Conservation (phyloP, 37 sponge, comb jelly and placozoan species). For the Crambe crambe region DNA sequence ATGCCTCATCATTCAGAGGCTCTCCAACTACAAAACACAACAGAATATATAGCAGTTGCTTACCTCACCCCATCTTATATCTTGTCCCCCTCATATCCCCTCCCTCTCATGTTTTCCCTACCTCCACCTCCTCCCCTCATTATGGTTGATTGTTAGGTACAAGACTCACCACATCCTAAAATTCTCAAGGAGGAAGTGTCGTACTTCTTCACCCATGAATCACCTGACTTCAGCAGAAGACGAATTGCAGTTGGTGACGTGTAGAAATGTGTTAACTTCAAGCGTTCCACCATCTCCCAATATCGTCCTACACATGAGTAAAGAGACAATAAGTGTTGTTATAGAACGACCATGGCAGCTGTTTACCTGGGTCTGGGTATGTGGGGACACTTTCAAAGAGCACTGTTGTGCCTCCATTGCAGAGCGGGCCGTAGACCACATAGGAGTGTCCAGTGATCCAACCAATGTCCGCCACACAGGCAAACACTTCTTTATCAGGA, state of each 20-base stretch:
- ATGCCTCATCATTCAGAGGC: conserved; percentile 92
- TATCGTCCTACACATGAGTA: conserved; percentile 72
- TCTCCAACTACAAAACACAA: conserved; percentile 76
- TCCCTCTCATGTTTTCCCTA: background rate
- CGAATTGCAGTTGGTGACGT: conserved; percentile 94
- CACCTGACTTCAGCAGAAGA: conserved; percentile 83
- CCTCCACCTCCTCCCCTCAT: background rate
- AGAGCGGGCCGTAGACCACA: conserved; percentile 94
- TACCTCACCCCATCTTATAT: background rate
- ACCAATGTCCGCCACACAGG: conserved; percentile 99
- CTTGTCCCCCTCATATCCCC: background rate
- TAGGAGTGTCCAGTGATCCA: conserved; percentile 99
- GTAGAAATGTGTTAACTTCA: conserved; percentile 88
- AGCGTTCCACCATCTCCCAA: conserved; percentile 92
- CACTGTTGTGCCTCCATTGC: conserved; percentile 93
- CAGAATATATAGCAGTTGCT: background rate
- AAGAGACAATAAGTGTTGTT: conserved; percentile 2
- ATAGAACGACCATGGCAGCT: too few relatives aligned
- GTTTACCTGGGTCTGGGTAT: conserved; percentile 93
- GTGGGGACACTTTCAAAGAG: conserved; percentile 93
- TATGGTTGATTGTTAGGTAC: background rate
- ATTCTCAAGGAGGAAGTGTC: conserved; percentile 81
- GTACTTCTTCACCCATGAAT: conserved; percentile 82
- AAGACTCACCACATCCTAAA: conserved; percentile 83
- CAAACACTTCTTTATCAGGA: conserved; percentile 77